Base-by-base conservation (phyloP, 2,888 invertebrate genomes). In the Drosophila koepferae region DNA sequence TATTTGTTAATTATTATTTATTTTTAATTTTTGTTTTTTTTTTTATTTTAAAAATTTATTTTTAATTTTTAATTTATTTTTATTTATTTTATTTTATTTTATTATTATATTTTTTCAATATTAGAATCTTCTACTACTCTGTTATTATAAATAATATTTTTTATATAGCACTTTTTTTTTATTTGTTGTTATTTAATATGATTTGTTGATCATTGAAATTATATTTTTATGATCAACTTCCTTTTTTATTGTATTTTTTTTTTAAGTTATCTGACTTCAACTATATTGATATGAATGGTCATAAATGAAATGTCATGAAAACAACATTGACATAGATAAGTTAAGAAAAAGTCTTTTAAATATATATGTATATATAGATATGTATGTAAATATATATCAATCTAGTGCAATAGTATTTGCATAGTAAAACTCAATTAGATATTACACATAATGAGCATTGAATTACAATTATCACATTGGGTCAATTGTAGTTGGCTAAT, bases 391-490 rank as follows among this genome's bases (percentile, higher is more conserved):
- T 40, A 40, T n/a, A 14, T 16, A 4, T 53, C 16, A 14, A 31
- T 46, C 14, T 23, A n/a, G 8, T 3, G n/a, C n/a, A 41, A 41
- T 7, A 14, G 3, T 38, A 38, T 23, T 3, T 36, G 6, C 12
- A 34, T 9, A 23, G 71, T 55, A 65, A 73, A 59, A 74, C 69
- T 56, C 69, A 66, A 66, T 63, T 62, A 59, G 63, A 71, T 71
- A 78, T 68, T 68, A 66, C 51, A 61, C 44, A 65, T 65, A 73
- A 78, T 65, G 64, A 59, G 72, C 70, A 71, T 54, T 76, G 75
- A 75, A 82, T 81, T 68, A 75, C 75, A 77, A 62, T 64, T 62
- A 69, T 63, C 73, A 63, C 77, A 68, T 67, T 61, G 60, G 58
- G 14, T 31, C 63, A 40, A 65, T 28, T 61, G 48, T 63, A 59